phyloP scores from a whole-genome alignment of 2,888 invertebrate genomes.

The Saturnia japonica region DNA sequence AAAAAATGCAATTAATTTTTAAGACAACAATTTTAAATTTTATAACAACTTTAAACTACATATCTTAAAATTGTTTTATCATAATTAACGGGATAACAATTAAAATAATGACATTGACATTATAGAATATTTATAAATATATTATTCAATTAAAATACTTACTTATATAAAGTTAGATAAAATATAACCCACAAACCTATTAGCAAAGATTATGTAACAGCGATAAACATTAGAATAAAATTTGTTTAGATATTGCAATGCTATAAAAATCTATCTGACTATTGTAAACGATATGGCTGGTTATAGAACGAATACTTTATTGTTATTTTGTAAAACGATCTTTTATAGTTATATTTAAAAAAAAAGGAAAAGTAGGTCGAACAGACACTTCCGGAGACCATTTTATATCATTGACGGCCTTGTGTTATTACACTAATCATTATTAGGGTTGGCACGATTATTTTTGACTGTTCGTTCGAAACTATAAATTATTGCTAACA shows the following conservation, averaged over 20 bases:
- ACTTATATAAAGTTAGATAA: background rate
- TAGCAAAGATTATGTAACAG: background rate
- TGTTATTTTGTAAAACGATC: slow-evolving; percentile 10
- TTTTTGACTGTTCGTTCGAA: background rate
- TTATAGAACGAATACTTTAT: background rate
- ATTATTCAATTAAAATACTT: background rate
- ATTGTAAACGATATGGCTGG: slow-evolving; percentile 1
- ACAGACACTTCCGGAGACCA: slow-evolving; percentile 12
- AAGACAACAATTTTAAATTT: background rate
- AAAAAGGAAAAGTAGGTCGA: slow-evolving; percentile 15
- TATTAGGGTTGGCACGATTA: slow-evolving; percentile 10
- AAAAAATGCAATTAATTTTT: background rate
- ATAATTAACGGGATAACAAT: background rate
- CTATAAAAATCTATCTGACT: slow-evolving; percentile 3
- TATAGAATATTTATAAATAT: background rate
- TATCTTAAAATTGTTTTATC: background rate
- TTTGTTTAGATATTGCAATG: slow-evolving; percentile 10
- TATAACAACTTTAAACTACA: background rate
- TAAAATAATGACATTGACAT: background rate
- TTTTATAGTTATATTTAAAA: background rate
- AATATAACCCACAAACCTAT: slow-evolving; percentile 3
- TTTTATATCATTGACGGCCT: slow-evolving; percentile 16
- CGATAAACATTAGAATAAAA: background rate
- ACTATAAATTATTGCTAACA: no score
- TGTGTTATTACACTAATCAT: slow-evolving; percentile 8